Base-by-base conservation (phyloP, 1,140 invertebrate species). In the Lethrus apterus region DNA sequence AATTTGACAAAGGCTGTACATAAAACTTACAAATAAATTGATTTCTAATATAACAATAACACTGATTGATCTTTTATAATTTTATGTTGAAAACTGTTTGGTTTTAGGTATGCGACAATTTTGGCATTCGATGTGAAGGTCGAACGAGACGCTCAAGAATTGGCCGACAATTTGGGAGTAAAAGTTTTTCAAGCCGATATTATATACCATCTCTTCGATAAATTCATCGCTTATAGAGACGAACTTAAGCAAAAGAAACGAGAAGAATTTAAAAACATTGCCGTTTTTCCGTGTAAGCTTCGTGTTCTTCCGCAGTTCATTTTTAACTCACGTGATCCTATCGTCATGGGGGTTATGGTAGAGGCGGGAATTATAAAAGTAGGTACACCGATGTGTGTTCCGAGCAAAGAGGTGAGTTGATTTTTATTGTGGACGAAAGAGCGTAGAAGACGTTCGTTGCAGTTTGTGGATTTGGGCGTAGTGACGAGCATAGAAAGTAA, bases 161-260 rank as follows among this genome's bases (percentile, higher is more conserved):
- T 98, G 65, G 97, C 97, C 0, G 95, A 99, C 61, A 79, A 81
- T 35, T 65, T 95, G 31, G 91, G 90, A 41, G 93, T 99, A 30
- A 93, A 87, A 70, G 95, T 99, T 60, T 99, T 99, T 79, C 87
- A 94, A 46, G 97, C 97, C 2, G 95, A 99, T 69, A 99, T 99
- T 65, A 99, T 99, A 62, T 99, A 99, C 72, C 97, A 99, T 75
- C 72, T 99, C 48, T 98, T 98, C 71, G 96, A 99, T 70, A 88
- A 89, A 65, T 99, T 99, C 72, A 94, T 84, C 50, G 84, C 86
- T 11, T 98, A 94, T 67, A 76, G 91, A 42, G 93, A 98, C 41
- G 92, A 98, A 55, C 70, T 98, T n/a, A 93, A 88, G 62, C 79
- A 84, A 59, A 84, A 85, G 65, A 96, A 94, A 64, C 80, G 93